Percentiles rank a stretch among this genome's conserved stretches.
phyloP scores from a whole-genome alignment of 2,797 vertebrate species.

The Notoglanidium macrostoma region DNA sequence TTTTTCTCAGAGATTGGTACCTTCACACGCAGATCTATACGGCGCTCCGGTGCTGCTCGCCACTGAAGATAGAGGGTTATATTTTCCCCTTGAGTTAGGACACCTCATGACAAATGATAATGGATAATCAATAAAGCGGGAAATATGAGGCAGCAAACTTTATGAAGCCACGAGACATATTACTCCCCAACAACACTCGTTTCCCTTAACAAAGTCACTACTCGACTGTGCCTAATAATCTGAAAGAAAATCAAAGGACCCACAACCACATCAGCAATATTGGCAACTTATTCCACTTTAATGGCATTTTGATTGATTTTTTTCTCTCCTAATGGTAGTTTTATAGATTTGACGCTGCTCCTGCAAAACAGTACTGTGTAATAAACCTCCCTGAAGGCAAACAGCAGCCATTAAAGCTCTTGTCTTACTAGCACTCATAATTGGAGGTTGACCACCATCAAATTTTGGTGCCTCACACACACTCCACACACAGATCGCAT shows the following conservation, averaged over 20 bases:
- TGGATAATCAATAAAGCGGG: constrained; percentile 99
- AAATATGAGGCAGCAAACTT: constrained; percentile 99
- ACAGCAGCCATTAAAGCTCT: constrained; percentile 98
- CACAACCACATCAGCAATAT: constrained; percentile 99
- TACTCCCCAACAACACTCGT: constrained; percentile 99
- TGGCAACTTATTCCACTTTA: constrained; percentile 99
- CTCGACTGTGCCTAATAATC: constrained; percentile 99
- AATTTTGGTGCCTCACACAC: constrained; percentile 83
- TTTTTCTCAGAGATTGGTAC: constrained; percentile 99
- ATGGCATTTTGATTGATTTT: constrained; percentile 99
- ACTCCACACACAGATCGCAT: constrained; percentile 19
- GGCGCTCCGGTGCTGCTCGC: constrained; percentile 78
- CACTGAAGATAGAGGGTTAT: constrained; percentile 95
- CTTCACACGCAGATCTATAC: constrained; percentile 97
- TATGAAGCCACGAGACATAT: constrained; percentile 99
- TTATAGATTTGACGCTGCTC: constrained; percentile 99
- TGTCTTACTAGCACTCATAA: constrained; percentile 99
- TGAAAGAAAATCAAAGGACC: constrained; percentile 99
- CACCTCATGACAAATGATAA: constrained; percentile 99
- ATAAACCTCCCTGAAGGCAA: constrained; percentile 99
- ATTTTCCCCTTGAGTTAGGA: constrained; percentile 99
- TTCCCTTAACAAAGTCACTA: constrained; percentile 99
- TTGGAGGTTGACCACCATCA: constrained; percentile 99
- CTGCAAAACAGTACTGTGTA: constrained; percentile 99
- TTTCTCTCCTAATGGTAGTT: constrained; percentile 99